Base-by-base conservation (phyloP, 2,797 vertebrate species). In the Serranus cabrilla region DNA sequence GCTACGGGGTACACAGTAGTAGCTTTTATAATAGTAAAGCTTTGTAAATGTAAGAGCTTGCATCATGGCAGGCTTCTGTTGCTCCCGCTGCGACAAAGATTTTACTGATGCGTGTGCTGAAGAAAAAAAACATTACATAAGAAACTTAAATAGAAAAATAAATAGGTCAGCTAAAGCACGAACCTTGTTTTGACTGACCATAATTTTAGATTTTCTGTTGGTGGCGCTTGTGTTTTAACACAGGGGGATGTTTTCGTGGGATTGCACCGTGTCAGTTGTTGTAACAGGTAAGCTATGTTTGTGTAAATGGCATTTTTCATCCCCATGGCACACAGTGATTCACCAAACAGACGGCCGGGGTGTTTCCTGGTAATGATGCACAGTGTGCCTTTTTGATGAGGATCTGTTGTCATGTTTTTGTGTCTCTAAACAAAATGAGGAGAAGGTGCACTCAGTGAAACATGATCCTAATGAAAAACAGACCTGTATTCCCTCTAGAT, bases 381-480 rank as follows among this genome's bases (percentile, higher is more conserved):
- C 61, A 75, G 43, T 65, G 66, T 78, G 77, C 20, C 37, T 82
- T 85, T 87, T 75, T 78, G 78, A 90, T 82, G 80, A 85, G 71
- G 65, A 76, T 65, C 75, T 85, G 78, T 72, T 7, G 8, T 74
- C 67, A 55, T 76, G 58, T 83, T 89, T 78, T 80, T 82, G 50
- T 79, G 55, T 70, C 55, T 78, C 54, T 65, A 52, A 81, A 85
- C 71, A 81, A 81, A 84, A 83, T 55, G 75, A 74, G 46, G 66
- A 47, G 51, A 75, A 73, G 66, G 69, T 80, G 73, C 68, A 61
- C 67, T 77, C 69, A 65, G 65, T 73, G 73, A 81, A 89, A 86
- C 75, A 83, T 62, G 76, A 89, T 76, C 73, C 74, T 85, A 79
- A 87, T 88, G 84, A 90, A 91, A 87, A 91, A 85, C 76, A 66